These are phyloP conservation scores for Alethe diademata DNA, from an alignment of 2,113 vertebrate species.

Conservation along the genomic window DNA sequence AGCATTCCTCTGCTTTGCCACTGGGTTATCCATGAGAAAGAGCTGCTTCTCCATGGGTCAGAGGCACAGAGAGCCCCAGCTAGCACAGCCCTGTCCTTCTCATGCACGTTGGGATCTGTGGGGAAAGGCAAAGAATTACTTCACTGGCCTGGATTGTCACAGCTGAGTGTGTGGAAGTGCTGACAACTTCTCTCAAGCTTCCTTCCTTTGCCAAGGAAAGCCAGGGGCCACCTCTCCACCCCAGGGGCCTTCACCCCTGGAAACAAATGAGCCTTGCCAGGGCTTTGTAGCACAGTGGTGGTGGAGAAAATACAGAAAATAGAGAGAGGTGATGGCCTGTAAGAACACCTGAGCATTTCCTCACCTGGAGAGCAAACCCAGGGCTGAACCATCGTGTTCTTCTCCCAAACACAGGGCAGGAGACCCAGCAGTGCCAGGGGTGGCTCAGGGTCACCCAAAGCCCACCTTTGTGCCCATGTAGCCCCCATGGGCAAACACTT, in stretches of 20 bases:
- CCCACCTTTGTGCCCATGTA: not conserved
- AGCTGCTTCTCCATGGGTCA: not conserved
- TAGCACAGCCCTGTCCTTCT: not conserved
- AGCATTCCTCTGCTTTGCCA: not conserved
- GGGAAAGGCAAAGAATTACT: not conserved
- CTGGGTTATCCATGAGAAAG: not conserved
- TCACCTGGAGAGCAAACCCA: rapidly evolving
- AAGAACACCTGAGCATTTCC: not conserved
- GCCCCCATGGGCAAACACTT: not conserved
- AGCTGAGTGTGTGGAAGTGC: not conserved
- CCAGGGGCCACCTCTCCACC: not conserved
- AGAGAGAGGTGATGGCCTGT: not conserved
- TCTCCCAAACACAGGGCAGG: not conserved
- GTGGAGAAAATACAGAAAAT: not conserved
- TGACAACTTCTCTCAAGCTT: not conserved
- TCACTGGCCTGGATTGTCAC: not conserved
- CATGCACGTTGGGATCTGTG: rapidly evolving
- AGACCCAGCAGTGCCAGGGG: not conserved
- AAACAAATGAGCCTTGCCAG: not conserved
- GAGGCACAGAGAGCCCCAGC: not conserved
- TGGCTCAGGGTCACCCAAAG: not conserved
- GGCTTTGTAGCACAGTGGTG: rapidly evolving
- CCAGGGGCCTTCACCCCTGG: too few species aligned
- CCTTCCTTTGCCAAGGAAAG: not conserved
- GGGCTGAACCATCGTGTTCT: rapidly evolving